Conservation (phyloP, 37 sponge, comb jelly and placozoan species). For the Oopsacas minuta region DNA sequence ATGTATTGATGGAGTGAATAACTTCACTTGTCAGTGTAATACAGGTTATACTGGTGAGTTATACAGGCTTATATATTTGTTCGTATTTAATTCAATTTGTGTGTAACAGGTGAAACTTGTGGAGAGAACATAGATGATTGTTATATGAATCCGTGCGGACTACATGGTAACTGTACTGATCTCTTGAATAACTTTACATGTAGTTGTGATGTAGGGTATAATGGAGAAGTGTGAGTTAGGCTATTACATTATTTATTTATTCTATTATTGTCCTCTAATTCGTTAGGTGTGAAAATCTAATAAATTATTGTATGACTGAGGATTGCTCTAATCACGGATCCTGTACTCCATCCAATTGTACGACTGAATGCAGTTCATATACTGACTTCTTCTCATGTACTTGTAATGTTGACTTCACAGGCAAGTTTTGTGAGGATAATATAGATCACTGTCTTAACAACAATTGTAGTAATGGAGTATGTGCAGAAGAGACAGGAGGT, state of each 20-base stretch:
- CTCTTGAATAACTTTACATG: constrained; percentile 15
- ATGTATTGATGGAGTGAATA: neutral
- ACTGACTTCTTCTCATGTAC: neutral
- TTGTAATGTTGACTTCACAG: neutral
- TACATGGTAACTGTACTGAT: constrained; percentile 25
- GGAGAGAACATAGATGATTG: constrained; percentile 28
- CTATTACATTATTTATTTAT: neutral
- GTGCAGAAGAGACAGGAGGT: neutral
- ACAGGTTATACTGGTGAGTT: constrained; percentile 18
- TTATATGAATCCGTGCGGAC: constrained; percentile 13
- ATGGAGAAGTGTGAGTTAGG: neutral
- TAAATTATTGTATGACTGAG: neutral
- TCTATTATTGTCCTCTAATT: neutral
- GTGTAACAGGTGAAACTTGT: neutral
- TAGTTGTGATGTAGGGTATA: constrained; percentile 9
- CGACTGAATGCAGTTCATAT: neutral
- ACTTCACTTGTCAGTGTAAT: neutral
- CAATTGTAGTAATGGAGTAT: neutral
- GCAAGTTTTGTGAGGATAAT: neutral
- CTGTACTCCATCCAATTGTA: neutral
- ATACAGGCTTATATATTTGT: too few relatives aligned
- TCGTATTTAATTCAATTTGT: too few relatives aligned
- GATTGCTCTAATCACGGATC: neutral
- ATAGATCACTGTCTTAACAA: neutral
- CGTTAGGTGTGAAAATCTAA: neutral